Conservation (phyloP, 2,113 vertebrate genomes). For the Australoheros scitulus region DNA sequence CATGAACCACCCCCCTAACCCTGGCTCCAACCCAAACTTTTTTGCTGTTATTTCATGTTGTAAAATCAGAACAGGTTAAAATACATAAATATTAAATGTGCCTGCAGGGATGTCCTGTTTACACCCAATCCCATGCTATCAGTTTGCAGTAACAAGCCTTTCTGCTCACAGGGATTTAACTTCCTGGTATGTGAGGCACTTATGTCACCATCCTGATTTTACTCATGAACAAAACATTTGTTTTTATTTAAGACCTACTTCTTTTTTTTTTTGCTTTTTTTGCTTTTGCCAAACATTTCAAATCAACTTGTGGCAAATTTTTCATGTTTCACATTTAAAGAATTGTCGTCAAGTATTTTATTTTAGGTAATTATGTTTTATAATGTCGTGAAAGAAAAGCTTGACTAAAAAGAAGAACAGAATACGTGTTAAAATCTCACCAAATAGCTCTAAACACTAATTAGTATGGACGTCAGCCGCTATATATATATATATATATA, state of each 20-base stretch:
- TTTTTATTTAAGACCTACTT: background rate
- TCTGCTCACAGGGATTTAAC: background rate
- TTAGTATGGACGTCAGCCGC: background rate
- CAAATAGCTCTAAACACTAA: background rate
- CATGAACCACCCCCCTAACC: background rate
- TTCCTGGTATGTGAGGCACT: background rate
- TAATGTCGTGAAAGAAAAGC: background rate
- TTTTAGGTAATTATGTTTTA: background rate
- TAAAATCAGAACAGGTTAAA: background rate
- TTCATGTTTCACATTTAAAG: background rate
- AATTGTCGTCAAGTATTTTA: background rate
- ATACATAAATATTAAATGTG: accelerated
- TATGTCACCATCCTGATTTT: background rate
- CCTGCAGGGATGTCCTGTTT: background rate
- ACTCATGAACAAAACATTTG: background rate
- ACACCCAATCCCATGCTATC: background rate
- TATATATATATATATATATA: no score
- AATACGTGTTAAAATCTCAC: background rate
- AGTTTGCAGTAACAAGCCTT: background rate
- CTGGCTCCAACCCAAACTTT: no score
- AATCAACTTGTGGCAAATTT: background rate
- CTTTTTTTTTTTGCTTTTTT: background rate
- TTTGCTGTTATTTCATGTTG: background rate
- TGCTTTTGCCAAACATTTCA: background rate
- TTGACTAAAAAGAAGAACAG: accelerated